Evolutionary conservation across 2,888 invertebrate species (phyloP).

Genomic region (Apamea epomidion): DNA sequence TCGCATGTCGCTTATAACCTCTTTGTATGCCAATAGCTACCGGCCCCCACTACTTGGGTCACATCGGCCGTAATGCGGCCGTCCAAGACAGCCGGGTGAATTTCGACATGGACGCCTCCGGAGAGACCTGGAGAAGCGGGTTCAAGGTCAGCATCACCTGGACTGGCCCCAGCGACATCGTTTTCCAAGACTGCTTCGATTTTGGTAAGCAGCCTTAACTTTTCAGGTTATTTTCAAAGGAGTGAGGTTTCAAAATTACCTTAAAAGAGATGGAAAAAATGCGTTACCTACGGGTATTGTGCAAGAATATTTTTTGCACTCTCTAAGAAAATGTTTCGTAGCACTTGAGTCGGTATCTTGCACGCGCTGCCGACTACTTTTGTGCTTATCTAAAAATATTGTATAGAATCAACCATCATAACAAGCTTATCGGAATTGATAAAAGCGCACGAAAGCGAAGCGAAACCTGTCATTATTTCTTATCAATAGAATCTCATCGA

Average conservation of each 20-base stretch:
- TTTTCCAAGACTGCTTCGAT: conserved; percentile 88
- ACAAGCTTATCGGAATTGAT: conserved; percentile 42
- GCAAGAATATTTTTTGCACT: conserved; percentile 1
- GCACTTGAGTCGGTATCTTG: background rate
- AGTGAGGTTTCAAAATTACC: background rate
- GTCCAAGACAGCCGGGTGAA: conserved; percentile 74
- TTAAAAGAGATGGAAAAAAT: background rate
- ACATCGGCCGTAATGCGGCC: conserved; percentile 79
- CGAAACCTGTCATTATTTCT: conserved; percentile 15
- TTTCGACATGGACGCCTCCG: conserved; percentile 71
- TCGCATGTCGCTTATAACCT: background rate
- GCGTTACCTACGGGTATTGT: background rate
- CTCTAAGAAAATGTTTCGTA: background rate
- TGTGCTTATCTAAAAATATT: conserved; percentile 23
- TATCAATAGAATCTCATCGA: conserved; percentile 30
- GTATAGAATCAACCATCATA: conserved; percentile 4
- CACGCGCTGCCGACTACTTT: background rate
- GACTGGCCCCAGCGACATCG: conserved; percentile 82
- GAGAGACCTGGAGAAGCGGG: conserved; percentile 76
- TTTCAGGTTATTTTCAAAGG: too few species aligned
- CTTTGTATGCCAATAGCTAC: conserved; percentile 60
- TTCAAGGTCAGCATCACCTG: conserved; percentile 79
- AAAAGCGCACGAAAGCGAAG: conserved; percentile 31
- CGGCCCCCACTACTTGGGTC: conserved; percentile 72
- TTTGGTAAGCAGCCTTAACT: conserved; percentile 77